Evolutionary conservation across 2,888 invertebrate genomes (phyloP).

Genomic region (Drosophila picticornis): DNA sequence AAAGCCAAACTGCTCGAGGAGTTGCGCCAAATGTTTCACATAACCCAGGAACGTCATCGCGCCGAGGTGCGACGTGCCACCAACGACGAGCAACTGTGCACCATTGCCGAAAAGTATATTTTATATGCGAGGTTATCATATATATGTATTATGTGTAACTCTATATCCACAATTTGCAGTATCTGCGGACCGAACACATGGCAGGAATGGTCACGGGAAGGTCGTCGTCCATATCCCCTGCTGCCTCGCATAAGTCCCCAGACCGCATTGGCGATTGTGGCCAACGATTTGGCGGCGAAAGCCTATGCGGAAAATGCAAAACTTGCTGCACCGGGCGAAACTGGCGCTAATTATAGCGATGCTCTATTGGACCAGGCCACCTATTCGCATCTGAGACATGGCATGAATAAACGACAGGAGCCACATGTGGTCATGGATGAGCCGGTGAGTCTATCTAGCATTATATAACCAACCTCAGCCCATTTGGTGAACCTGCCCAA

Average conservation of each 20-base stretch:
- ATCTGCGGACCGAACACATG: slow-evolving; percentile 89
- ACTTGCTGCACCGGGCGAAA: slow-evolving; percentile 86
- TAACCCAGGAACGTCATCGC: slow-evolving; percentile 95
- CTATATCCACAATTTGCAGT: slow-evolving; percentile 81
- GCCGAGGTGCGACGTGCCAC: slow-evolving; percentile 96
- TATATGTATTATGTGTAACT: slow-evolving; percentile 24
- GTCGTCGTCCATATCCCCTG: slow-evolving; percentile 92
- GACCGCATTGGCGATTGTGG: slow-evolving; percentile 93
- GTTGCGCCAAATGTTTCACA: slow-evolving; percentile 92
- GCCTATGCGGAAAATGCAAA: slow-evolving; percentile 88
- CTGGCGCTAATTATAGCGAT: slow-evolving; percentile 72
- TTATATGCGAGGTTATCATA: slow-evolving; percentile 21
- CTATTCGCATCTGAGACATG: slow-evolving; percentile 51
- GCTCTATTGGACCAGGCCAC: slow-evolving; percentile 69
- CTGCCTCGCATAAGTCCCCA: slow-evolving; percentile 94
- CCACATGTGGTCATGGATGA: slow-evolving; percentile 81
- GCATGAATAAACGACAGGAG: slow-evolving; percentile 47
- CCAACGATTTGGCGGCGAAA: slow-evolving; percentile 91
- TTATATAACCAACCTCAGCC: slow-evolving; percentile 55
- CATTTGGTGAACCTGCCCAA: slow-evolving; percentile 25
- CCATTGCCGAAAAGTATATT: slow-evolving; percentile 95
- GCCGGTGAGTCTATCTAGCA: slow-evolving; percentile 81
- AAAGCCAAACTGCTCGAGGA: slow-evolving; percentile 94
- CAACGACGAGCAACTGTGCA: slow-evolving; percentile 95
- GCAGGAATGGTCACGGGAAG: slow-evolving; percentile 94